Evolutionary conservation across 2,113 vertebrate genomes (phyloP).

Genomic region (Labeo rohita): DNA sequence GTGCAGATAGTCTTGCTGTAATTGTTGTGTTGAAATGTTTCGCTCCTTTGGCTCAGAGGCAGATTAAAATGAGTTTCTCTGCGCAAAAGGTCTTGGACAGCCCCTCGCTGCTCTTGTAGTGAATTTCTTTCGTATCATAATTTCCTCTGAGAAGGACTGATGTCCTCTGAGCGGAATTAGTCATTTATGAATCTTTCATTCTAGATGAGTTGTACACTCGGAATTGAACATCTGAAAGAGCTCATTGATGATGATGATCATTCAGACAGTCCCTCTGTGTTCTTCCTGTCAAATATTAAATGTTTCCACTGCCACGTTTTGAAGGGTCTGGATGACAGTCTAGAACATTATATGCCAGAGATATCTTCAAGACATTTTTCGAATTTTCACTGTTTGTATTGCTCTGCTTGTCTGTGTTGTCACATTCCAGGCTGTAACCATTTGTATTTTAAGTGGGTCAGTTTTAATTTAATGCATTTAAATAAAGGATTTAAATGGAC

Average conservation of each 20-base stretch:
- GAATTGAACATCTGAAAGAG: neutral
- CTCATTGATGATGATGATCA: slow-evolving; percentile 10
- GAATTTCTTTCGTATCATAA: neutral
- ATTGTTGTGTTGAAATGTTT: slow-evolving; percentile 44
- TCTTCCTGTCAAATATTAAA: neutral
- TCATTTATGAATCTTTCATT: neutral
- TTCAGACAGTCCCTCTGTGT: neutral
- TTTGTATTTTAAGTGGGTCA: too few species aligned
- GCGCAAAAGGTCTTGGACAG: neutral
- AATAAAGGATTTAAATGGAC: neutral
- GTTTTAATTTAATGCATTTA: neutral
- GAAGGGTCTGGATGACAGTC: neutral
- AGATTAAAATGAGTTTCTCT: slow-evolving; percentile 36
- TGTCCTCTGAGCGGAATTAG: neutral
- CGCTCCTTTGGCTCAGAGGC: neutral
- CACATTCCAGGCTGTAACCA: neutral
- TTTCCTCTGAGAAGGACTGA: neutral
- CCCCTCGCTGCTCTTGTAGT: neutral
- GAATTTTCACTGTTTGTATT: neutral
- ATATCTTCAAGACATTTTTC: neutral
- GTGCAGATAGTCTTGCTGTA: slow-evolving; percentile 1
- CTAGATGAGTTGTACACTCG: neutral
- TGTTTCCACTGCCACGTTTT: slow-evolving; percentile 12
- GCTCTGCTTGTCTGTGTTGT: neutral
- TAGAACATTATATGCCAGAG: neutral